phyloP scores from a whole-genome alignment of 2,113 vertebrate species.

The Cnemophilus loriae region DNA sequence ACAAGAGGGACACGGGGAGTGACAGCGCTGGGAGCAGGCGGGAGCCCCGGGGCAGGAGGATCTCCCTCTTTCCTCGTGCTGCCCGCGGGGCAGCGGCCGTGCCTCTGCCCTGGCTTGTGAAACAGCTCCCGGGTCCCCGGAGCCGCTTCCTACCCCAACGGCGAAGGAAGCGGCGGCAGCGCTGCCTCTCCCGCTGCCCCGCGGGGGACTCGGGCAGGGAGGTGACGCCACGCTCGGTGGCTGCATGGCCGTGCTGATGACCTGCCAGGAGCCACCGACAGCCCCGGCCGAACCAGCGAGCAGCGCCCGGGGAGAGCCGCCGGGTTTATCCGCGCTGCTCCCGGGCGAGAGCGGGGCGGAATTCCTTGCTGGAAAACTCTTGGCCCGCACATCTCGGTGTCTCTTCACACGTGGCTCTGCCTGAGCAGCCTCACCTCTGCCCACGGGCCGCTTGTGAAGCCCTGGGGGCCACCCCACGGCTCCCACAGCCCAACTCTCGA shows the following conservation, averaged over 20 bases:
- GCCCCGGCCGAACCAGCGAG: fast-evolving
- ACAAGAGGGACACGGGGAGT: fast-evolving
- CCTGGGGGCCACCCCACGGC: fast-evolving
- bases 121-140: not conserved
- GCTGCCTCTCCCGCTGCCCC: not conserved
- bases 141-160: not conserved
- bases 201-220: fast-evolving
- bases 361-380: fast-evolving
- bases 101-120: not conserved
- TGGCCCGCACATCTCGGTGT: fast-evolving
- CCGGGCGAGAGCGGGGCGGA: fast-evolving
- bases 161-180: not conserved
- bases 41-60: not conserved
- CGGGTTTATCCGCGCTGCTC: fast-evolving
- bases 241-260: fast-evolving
- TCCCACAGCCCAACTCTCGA: fast-evolving
- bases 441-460: not conserved
- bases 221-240: fast-evolving
- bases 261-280: not conserved
- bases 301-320: fast-evolving
- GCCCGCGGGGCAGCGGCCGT: fast-evolving
- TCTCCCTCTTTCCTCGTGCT: not conserved
- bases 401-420: not conserved
- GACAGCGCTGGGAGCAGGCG: not conserved
- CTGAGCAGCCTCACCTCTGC: not conserved